These are phyloP conservation scores for Limnothrissa miodon DNA, from an alignment of 2,113 vertebrate species.

Conservation along the genomic window DNA sequence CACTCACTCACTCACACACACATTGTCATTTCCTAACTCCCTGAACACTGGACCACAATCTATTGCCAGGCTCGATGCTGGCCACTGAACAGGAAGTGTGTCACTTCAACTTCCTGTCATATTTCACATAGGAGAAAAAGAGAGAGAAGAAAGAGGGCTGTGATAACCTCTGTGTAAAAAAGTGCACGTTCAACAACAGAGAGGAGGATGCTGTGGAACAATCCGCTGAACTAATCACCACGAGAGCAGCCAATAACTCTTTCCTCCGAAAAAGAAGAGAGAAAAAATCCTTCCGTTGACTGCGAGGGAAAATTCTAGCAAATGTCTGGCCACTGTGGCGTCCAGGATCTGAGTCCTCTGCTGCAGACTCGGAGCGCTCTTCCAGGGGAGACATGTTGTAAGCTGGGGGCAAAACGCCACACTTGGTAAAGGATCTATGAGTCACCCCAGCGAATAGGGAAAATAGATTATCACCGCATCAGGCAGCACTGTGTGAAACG, in stretches of 20 bases:
- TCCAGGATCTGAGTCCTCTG: neutral
- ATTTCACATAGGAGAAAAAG: neutral
- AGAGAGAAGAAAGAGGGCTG: neutral
- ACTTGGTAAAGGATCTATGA: neutral
- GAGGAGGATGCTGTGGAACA: neutral
- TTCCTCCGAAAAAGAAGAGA: neutral
- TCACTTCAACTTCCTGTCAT: slow-evolving; percentile 11
- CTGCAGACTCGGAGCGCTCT: neutral
- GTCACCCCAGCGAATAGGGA: neutral
- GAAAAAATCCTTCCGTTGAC: neutral
- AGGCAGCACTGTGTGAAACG: neutral
- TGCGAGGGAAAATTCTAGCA: neutral
- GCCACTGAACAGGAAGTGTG: neutral
- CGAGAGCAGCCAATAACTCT: neutral
- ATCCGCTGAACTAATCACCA: neutral
- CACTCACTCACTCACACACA: no score
- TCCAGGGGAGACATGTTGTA: neutral
- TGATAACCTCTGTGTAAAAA: neutral
- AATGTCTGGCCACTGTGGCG: neutral
- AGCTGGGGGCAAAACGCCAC: neutral
- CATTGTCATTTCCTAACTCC: neutral
- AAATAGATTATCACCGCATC: neutral
- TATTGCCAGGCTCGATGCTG: neutral
- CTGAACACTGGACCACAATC: neutral
- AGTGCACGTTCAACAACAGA: neutral